Evolutionary conservation across 2,888 invertebrate genomes (phyloP).

Genomic region (Lobophora halterata): DNA sequence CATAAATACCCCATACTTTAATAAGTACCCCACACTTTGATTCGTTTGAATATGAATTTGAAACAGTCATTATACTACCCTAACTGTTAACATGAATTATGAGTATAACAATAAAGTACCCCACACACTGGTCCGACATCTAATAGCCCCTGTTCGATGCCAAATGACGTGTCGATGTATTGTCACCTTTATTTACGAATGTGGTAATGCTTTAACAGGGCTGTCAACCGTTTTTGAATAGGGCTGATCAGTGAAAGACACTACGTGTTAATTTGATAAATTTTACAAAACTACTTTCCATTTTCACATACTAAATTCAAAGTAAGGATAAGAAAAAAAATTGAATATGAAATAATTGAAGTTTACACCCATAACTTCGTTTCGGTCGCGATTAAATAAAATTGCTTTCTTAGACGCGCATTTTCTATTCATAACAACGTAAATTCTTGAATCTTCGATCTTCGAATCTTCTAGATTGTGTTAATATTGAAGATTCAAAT

Average conservation of each 20-base stretch:
- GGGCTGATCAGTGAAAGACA: constrained; percentile 12
- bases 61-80: constrained; percentile 61
- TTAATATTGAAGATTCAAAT: too few relatives aligned
- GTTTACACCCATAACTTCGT: too few relatives aligned
- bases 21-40: constrained; percentile 50
- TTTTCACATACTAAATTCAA: too few relatives aligned
- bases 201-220: constrained; percentile 46
- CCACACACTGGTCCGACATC: constrained; percentile 46
- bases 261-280: too few relatives aligned
- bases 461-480: too few relatives aligned
- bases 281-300: too few relatives aligned
- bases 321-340: neutral
- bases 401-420: too few relatives aligned
- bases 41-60: constrained; percentile 62
- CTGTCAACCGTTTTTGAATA: constrained; percentile 23
- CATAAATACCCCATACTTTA: too few relatives aligned
- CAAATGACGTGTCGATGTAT: constrained; percentile 73
- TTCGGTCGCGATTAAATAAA: too few relatives aligned
- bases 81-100: constrained; percentile 70
- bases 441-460: too few relatives aligned
- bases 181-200: constrained; percentile 73
- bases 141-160: constrained; percentile 61
- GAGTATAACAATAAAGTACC: constrained; percentile 46
- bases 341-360: neutral
- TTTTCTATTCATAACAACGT: too few relatives aligned